These are phyloP conservation scores for Osmerus eperlanus DNA, from an alignment of 2,113 vertebrate genomes.

Conservation along the genomic window DNA sequence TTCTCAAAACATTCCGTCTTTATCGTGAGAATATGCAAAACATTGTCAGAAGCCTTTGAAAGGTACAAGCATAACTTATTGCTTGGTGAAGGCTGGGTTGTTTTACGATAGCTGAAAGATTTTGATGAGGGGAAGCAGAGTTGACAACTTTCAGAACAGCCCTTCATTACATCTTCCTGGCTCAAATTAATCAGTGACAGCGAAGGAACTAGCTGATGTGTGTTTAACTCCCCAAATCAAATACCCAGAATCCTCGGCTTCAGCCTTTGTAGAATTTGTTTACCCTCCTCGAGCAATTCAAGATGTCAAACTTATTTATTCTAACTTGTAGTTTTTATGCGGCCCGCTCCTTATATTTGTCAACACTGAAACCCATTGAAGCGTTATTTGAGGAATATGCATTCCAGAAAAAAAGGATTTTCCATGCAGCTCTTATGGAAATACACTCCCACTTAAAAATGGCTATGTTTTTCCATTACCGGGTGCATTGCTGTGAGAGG, in stretches of 20 bases:
- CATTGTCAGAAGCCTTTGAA: no score
- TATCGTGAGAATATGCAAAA: no score
- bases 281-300: slow-evolving; percentile 42
- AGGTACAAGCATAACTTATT: slow-evolving; percentile 20
- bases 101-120: slow-evolving; percentile 30
- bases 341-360: slow-evolving; percentile 36
- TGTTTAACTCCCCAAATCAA: slow-evolving; percentile 35
- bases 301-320: slow-evolving; percentile 54
- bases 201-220: neutral
- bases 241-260: slow-evolving; percentile 24
- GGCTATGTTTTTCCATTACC: neutral
- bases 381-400: slow-evolving; percentile 22
- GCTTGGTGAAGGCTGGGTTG: slow-evolving; percentile 20
- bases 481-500: neutral
- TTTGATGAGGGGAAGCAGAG: slow-evolving; percentile 25
- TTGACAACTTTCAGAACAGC: slow-evolving; percentile 34
- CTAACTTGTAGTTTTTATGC: slow-evolving; percentile 36
- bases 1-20: no score
- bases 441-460: neutral
- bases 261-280: slow-evolving; percentile 38
- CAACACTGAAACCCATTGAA: slow-evolving; percentile 38
- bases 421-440: neutral
- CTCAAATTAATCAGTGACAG: slow-evolving; percentile 33
- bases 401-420: neutral
- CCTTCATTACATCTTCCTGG: slow-evolving; percentile 34